These are phyloP conservation scores for Pogonophryne albipinna DNA, from an alignment of 2,797 vertebrate species.

Conservation along the genomic window DNA sequence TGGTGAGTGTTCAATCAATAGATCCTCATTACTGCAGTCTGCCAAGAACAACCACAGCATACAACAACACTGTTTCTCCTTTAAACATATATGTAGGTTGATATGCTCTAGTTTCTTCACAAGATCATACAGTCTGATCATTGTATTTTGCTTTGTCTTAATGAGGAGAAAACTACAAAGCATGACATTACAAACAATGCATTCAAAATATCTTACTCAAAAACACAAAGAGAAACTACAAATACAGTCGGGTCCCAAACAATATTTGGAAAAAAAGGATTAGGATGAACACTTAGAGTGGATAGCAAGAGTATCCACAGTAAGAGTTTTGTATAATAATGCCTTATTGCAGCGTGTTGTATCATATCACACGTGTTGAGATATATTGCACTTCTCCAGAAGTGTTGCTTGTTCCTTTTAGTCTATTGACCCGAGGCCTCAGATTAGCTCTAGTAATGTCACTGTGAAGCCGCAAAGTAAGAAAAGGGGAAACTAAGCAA, in stretches of 20 bases:
- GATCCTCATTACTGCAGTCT: slow-evolving; percentile 23
- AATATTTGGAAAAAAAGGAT: neutral
- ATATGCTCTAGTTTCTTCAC: neutral
- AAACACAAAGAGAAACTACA: neutral
- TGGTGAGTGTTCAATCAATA: slow-evolving; percentile 76
- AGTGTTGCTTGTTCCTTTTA: slow-evolving; percentile 28
- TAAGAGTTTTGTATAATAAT: neutral
- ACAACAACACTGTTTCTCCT: slow-evolving; percentile 3
- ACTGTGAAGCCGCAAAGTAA: slow-evolving; percentile 56
- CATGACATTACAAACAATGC: neutral
- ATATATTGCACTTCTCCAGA: slow-evolving; percentile 16
- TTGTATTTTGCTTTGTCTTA: neutral
- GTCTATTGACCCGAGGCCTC: slow-evolving; percentile 11
- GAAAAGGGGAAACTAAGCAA: slow-evolving; percentile 65
- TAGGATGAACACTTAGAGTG: neutral
- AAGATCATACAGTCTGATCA: neutral
- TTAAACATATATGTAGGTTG: too few species aligned
- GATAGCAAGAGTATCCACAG: neutral
- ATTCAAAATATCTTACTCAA: neutral
- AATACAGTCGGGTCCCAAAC: slow-evolving; percentile 3
- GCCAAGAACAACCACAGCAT: slow-evolving; percentile 1
- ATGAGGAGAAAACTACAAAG: neutral
- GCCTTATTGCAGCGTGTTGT: neutral
- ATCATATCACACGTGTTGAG: neutral
- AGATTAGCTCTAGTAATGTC: slow-evolving; percentile 48